These are phyloP conservation scores for Xiphydria camelus DNA, from an alignment of 2,888 invertebrate species.

Conservation along the genomic window DNA sequence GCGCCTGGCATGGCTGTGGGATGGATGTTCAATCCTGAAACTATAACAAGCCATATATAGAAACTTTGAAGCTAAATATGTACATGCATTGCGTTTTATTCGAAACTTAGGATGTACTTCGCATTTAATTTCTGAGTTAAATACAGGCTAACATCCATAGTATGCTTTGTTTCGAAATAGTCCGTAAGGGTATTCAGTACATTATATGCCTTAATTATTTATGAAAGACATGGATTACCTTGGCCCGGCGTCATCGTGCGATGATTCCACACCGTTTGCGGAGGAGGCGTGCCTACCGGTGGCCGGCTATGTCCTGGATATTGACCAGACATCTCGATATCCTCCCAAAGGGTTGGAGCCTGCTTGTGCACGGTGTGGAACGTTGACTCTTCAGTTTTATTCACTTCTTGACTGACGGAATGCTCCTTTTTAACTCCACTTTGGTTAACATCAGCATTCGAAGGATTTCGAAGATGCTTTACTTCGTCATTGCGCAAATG, in stretches of 20 bases:
- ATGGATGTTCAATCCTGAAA: conserved; percentile 50
- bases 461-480: conserved; percentile 8
- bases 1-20: conserved; percentile 47
- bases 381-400: conserved; percentile 16
- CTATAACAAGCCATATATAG: background rate
- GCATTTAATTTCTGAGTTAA: no score
- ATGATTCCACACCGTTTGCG: conserved; percentile 53
- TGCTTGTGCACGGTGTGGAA: conserved; percentile 19
- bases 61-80: background rate
- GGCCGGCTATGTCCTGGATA: conserved; percentile 54
- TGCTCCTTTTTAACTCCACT: conserved; percentile 25
- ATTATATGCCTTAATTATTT: background rate
- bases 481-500: conserved; percentile 12
- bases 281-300: conserved; percentile 53
- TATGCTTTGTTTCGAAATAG: no score
- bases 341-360: conserved; percentile 32
- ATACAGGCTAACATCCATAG: no score
- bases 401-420: conserved; percentile 20
- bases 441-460: conserved; percentile 21
- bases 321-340: conserved; percentile 50
- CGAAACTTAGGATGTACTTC: no score
- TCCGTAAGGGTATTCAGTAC: no score
- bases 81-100: background rate
- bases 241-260: conserved; percentile 52
- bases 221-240: conserved; percentile 27